Base-by-base conservation (phyloP, 2,888 invertebrate species). In the Melitaea athalia region DNA sequence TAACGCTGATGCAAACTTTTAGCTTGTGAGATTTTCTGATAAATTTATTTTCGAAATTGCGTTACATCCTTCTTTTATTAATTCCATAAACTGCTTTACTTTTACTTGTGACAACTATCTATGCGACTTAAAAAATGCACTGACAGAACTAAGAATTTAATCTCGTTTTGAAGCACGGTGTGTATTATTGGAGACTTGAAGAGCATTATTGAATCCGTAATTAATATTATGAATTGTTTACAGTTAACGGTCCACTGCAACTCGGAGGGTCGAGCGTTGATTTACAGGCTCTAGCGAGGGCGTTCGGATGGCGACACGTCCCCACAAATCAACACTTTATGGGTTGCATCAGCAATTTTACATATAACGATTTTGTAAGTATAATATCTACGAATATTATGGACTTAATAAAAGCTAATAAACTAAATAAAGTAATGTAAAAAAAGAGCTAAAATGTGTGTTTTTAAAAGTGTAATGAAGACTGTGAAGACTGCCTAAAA, bases 331-430 rank as follows among this genome's bases (percentile, higher is more conserved):
- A 94, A 72, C 95, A 96, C 69, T 98, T 98, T 84, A 93, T 94
- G 59, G 99, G 99, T 5, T 99, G 99, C 85, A 95, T 99, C 74
- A 95, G 96, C 75, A 98, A 99, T 86, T 94, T 99, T 74, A 96
- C 98, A 0, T 96, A 97, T 82, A 98, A 97, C 80, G 95, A 95
- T 75, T 94, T 92, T 85, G 95, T 95, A 83, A 91, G 92, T 88
- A 15, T 57, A 57, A 3, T 5, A 6, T 33, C 10, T 57, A 42
- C 3, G 1, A 24, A 24, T 24, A 24, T 24, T 24, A 3, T 24
- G 1, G 24, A 24, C 24, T 24, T 24, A 24, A 3, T 24, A 24
- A 24, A n/a, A n/a, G n/a, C n/a, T n/a, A n/a, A n/a, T n/a, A n/a
- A n/a, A n/a, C n/a, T n/a, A n/a, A n/a, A n/a, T n/a, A n/a, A n/a